Evolutionary conservation across 2,797 vertebrate species (phyloP), one percentile per base, ranked within the genome.

Genomic region (Limosa lapponica): DNA sequence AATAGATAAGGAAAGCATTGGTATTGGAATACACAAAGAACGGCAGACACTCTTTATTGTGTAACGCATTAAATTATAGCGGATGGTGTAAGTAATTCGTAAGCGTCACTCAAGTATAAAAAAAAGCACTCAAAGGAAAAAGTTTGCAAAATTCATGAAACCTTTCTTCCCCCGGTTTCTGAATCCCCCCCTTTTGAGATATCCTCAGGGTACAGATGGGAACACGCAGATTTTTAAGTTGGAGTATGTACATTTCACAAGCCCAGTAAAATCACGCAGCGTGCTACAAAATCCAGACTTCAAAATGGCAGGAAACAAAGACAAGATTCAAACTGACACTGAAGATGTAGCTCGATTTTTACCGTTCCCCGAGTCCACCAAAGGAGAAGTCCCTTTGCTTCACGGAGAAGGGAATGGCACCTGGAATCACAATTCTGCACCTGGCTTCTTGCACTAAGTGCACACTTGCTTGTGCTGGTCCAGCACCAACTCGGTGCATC

Each of bases 1-100:
- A 96, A 94, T 6, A 95, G 96, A 96, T 96, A 96, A 97, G 96
- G 90, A 91, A 95, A 95, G 69, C 90, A 81, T 48, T 94, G 94
- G 83, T 93, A 87, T 37, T 89, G 90, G 93, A 95, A 96, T 37
- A 96, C 93, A 96, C 83, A 94, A 96, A 95, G 93, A 96, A 92
- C 74, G 85, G 81, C 83, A 92, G 90, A 96, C 90, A 95, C n/a
- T 93, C 88, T 93, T 95, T 93, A 93, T 90, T 96, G 93, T 97
- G 78, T 48, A 90, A 62, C 1, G 0, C 90, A 90, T 94, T 95
- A 87, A 95, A 97, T 91, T 95, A 89, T 22, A 95, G 81, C 3
- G 25, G 59, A 92, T 69, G 65, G 64, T 69, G 83, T 80, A 94
- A 96, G 95, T 67, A 93, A 95, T 93, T 92, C 7, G 2, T 62